Evolutionary conservation across 2,888 invertebrate genomes (phyloP).

Genomic region (Lucinisca nassula): DNA sequence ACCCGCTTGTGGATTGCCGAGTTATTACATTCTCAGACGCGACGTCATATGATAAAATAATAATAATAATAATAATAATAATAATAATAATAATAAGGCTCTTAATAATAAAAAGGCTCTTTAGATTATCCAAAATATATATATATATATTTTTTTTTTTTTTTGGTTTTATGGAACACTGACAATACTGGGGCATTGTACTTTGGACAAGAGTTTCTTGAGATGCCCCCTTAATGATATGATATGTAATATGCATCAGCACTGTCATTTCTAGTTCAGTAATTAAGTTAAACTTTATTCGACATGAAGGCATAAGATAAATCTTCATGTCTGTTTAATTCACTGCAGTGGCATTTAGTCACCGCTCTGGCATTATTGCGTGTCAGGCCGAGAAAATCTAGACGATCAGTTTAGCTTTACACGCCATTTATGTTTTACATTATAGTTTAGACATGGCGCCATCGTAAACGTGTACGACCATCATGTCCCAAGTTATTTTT

Average conservation of each 20-base stretch:
- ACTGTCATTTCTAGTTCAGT: constrained; percentile 17
- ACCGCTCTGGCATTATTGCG: neutral
- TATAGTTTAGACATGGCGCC: neutral
- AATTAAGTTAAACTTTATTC: constrained; percentile 5
- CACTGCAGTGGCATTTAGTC: neutral
- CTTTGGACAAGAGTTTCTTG: too few species aligned
- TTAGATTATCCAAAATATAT: too few species aligned
- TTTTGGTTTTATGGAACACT: too few species aligned
- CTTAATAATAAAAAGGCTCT: too few species aligned
- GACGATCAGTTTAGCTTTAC: constrained; percentile 1
- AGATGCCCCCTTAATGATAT: neutral
- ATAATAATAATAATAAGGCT: too few species aligned
- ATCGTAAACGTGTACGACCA: neutral
- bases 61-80: too few species aligned
- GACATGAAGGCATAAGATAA: constrained; percentile 13
- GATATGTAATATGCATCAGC: constrained; percentile 10
- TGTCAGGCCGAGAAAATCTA: neutral
- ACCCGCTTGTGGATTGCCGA: too few species aligned
- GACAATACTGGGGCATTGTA: too few species aligned
- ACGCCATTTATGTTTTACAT: neutral
- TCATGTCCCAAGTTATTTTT: neutral
- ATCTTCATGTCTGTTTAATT: constrained; percentile 11
- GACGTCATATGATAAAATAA: too few species aligned
- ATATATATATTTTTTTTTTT: too few species aligned
- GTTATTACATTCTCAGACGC: too few species aligned